A percentile compares a stretch with the other conserved stretches of the same genome.
Evolutionary conservation across 2,113 vertebrate species (phyloP).

Genomic region (Siphamia tubifer): DNA sequence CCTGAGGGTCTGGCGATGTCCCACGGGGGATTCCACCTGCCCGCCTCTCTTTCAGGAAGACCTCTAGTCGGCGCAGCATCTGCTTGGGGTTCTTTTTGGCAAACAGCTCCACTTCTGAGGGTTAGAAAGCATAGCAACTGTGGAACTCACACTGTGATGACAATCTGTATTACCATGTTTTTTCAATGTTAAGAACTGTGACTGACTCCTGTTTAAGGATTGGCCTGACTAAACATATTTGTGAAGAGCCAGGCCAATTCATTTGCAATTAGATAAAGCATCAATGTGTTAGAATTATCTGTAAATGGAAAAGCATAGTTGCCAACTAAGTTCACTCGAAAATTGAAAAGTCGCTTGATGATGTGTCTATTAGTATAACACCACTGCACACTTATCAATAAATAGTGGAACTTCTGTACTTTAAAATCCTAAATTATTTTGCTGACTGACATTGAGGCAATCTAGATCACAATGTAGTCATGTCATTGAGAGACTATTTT

Average conservation of each 20-base stretch:
- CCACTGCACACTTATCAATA: too few relatives aligned
- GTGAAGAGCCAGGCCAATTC: too few relatives aligned
- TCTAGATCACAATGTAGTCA: too few relatives aligned
- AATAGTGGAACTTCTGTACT: too few relatives aligned
- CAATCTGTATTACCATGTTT: constrained; percentile 24
- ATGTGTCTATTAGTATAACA: too few relatives aligned
- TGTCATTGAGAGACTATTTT: too few relatives aligned
- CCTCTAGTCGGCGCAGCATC: constrained; percentile 86
- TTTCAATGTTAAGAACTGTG: background rate
- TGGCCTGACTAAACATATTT: background rate
- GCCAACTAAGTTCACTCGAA: too few relatives aligned
- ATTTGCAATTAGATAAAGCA: background rate
- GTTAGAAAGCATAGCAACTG: constrained; percentile 20
- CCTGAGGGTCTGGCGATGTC: constrained; percentile 71
- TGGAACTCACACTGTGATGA: constrained; percentile 2
- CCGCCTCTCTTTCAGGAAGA: constrained; percentile 78
- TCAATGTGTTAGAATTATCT: background rate
- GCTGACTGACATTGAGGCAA: too few relatives aligned
- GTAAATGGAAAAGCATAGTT: too few relatives aligned
- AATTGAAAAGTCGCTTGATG: too few relatives aligned
- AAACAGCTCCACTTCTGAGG: constrained; percentile 87
- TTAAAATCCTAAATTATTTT: too few relatives aligned
- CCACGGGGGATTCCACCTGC: constrained; percentile 65
- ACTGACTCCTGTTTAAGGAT: background rate
- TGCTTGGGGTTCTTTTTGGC: constrained; percentile 92